Evolutionary conservation across 1,140 invertebrate genomes (phyloP).

Genomic region (Chelonus insularis): DNA sequence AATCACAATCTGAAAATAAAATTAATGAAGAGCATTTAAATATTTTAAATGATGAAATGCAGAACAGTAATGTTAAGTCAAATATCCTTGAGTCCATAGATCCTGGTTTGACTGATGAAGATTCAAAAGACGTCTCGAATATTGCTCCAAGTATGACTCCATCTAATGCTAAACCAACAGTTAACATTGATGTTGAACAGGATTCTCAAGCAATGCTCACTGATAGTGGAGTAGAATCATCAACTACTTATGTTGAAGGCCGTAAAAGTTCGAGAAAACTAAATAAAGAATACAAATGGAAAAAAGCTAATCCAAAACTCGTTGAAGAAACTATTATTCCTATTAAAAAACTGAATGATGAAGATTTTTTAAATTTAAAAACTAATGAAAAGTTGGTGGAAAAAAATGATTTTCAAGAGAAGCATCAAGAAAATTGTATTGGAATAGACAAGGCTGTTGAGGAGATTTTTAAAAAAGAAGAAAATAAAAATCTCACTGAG

Average conservation of each 20-base stretch:
- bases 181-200: slow-evolving; percentile 19
- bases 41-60: too few relatives aligned
- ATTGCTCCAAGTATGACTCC: not conserved
- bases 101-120: slow-evolving; percentile 6
- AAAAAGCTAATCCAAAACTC: slow-evolving; percentile 9
- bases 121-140: slow-evolving; percentile 4
- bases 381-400: not conserved
- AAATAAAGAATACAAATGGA: slow-evolving; percentile 23
- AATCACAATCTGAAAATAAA: not conserved
- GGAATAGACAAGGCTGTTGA: too few relatives aligned
- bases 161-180: slow-evolving; percentile 24
- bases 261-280: slow-evolving; percentile 14
- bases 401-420: too few relatives aligned
- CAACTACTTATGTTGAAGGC: slow-evolving; percentile 30
- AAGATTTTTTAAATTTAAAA: not conserved
- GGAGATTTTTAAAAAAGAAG: too few relatives aligned
- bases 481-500: too few relatives aligned
- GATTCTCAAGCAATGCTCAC: slow-evolving; percentile 29
- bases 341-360: not conserved
- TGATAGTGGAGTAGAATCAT: slow-evolving; percentile 31
- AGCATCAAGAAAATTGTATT: too few relatives aligned
- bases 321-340: not conserved
- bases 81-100: not conserved
- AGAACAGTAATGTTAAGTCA: not conserved
- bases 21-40: slow-evolving; percentile 6